phyloP scores from a whole-genome alignment of 2,888 invertebrate genomes.

The Tiliacea citrago region DNA sequence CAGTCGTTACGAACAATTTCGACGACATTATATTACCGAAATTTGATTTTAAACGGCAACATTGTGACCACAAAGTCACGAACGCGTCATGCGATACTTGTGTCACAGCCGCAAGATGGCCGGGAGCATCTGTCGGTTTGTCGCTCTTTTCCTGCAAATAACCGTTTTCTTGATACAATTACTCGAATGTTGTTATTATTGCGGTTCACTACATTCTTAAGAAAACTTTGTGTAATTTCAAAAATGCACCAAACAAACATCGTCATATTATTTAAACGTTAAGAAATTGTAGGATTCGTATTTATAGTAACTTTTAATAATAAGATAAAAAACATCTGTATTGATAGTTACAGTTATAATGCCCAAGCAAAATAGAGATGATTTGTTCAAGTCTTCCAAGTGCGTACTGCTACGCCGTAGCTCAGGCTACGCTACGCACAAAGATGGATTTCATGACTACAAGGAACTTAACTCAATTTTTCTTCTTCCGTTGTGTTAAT shows the following conservation, averaged over 20 bases:
- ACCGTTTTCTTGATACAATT: conserved; percentile 86
- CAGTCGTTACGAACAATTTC: conserved; percentile 78
- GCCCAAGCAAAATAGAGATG: neutral
- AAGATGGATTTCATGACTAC: conserved; percentile 3
- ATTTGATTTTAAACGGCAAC: conserved; percentile 88
- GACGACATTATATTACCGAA: conserved; percentile 79
- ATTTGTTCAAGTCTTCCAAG: neutral
- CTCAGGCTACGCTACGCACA: conserved; percentile 25
- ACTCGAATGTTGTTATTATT: conserved; percentile 83
- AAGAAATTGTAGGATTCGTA: neutral
- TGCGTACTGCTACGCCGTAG: conserved; percentile 45
- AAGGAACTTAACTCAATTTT: neutral
- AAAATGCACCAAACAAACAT: conserved; percentile 42
- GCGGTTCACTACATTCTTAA: conserved; percentile 80
- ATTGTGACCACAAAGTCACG: conserved; percentile 87
- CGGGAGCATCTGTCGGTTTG: conserved; percentile 89
- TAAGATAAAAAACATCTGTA: neutral
- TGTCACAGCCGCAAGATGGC: conserved; percentile 85
- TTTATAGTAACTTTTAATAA: neutral
- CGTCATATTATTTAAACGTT: conserved; percentile 33
- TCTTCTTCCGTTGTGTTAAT: neutral
- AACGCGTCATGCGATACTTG: conserved; percentile 81
- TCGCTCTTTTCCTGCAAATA: conserved; percentile 87
- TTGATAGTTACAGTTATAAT: neutral
- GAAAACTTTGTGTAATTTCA: conserved; percentile 78